Evolutionary conservation across 2,888 invertebrate genomes (phyloP), one percentile per base, ranked within the genome.

Genomic region (Pammene fasciana): DNA sequence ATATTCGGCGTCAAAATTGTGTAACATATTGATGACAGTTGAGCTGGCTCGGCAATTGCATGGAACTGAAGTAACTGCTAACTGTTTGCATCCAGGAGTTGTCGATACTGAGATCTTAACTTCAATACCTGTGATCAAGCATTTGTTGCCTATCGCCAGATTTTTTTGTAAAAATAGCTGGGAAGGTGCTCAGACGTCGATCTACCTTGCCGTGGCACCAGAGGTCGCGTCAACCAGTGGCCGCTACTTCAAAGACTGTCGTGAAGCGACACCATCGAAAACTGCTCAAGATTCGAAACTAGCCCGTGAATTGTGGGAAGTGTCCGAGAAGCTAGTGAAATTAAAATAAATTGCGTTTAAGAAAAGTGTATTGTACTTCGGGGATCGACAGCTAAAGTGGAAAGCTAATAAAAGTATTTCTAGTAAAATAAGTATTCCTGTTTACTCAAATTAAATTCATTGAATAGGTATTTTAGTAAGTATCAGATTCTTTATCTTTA

Each of bases 51-150:
- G 94, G 66, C 93, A 94, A 65, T 84, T 97, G 62, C 93, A 95
- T 79, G 95, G 94, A 4, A 94, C 95, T 1, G 94, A 94, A 18
- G 95, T 97, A 0, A 96, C 96, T 0, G 95, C 94, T 0, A 97
- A 97, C 82, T 95, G 95, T 77, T 88, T 97, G 65, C 97, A 97
- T 88, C 97, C 97, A 0, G 97, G 97, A 38, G 93, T 95, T 86
- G 95, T 97, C 48, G 94, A 94, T 76, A 95, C 96, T 0, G 95
- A 95, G 43, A 96, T 60, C 8, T 43, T 65, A n/a, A 41, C 9
- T 1, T 16, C 13, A 7, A 34, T 54, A 50, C 60, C 61, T 10
- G 16, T 41, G 26, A 5, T 55, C 7, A 57, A 46, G 10, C 13
- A 57, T 10, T 10, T 34, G 9, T 18, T 64, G n/a, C 56, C 38